These are phyloP conservation scores for Donacobius atricapilla DNA, from an alignment of 2,113 vertebrate genomes.

Conservation along the genomic window DNA sequence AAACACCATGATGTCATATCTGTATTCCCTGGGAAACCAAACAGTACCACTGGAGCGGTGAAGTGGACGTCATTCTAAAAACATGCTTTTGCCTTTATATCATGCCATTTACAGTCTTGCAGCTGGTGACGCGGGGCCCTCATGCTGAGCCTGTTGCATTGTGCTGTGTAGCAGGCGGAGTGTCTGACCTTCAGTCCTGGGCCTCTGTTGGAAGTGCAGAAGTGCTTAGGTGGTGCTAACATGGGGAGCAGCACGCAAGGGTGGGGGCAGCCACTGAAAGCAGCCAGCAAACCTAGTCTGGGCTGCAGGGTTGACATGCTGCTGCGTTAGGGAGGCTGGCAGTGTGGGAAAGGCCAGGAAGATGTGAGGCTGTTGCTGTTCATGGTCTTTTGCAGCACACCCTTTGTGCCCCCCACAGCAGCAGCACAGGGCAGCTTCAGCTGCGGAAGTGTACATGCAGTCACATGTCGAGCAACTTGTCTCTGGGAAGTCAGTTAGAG, in stretches of 20 bases:
- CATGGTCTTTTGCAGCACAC: background rate
- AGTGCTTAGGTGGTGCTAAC: background rate
- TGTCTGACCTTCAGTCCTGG: background rate
- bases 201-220: background rate
- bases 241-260: background rate
- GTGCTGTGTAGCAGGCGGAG: background rate
- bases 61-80: background rate
- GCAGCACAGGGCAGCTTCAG: background rate
- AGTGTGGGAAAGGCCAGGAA: background rate
- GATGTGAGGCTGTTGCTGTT: accelerated
- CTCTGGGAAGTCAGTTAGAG: background rate
- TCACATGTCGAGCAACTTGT: background rate
- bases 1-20: background rate
- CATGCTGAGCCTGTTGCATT: background rate
- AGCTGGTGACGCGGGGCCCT: background rate
- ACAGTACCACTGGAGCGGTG: background rate
- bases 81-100: background rate
- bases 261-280: background rate
- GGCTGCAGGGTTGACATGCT: background rate
- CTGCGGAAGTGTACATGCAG: background rate
- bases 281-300: background rate
- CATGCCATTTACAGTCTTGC: background rate
- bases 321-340: background rate
- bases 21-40: background rate
- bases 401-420: background rate